Conservation (phyloP, 1,140 invertebrate species). For the Pissodes strobi region DNA sequence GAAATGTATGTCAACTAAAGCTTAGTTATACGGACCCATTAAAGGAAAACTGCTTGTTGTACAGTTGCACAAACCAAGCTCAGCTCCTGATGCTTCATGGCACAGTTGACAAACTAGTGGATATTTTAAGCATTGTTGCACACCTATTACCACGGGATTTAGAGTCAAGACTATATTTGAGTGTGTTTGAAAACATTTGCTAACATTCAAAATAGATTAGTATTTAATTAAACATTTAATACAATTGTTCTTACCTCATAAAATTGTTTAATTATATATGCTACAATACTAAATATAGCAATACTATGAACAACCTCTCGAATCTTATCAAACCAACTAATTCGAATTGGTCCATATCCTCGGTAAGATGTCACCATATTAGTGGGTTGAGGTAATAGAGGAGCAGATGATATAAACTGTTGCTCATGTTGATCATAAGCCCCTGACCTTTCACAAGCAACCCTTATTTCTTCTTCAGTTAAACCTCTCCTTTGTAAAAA, state of each 20-base stretch:
- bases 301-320: slow-evolving; percentile 70
- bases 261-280: slow-evolving; percentile 73
- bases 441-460: slow-evolving; percentile 68
- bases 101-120: too few relatives aligned
- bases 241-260: slow-evolving; percentile 65
- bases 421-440: slow-evolving; percentile 53
- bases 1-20: too few relatives aligned
- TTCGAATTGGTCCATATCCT: slow-evolving; percentile 47
- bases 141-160: too few relatives aligned
- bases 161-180: too few relatives aligned
- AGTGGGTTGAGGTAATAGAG: slow-evolving; percentile 28
- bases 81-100: too few relatives aligned
- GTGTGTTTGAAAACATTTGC: too few relatives aligned
- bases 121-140: too few relatives aligned
- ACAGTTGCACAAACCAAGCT: too few relatives aligned
- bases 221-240: too few relatives aligned
- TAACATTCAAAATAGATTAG: too few relatives aligned
- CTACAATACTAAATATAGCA: slow-evolving; percentile 69
- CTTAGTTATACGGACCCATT: too few relatives aligned
- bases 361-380: slow-evolving; percentile 24
- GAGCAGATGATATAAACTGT: slow-evolving; percentile 15
- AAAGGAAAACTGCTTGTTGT: too few relatives aligned
- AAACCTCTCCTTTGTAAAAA: slow-evolving; percentile 83
- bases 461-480: slow-evolving; percentile 75
- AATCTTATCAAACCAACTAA: slow-evolving; percentile 60